Conservation (phyloP, 2,797 vertebrate genomes). For the Etheostoma perlongum region DNA sequence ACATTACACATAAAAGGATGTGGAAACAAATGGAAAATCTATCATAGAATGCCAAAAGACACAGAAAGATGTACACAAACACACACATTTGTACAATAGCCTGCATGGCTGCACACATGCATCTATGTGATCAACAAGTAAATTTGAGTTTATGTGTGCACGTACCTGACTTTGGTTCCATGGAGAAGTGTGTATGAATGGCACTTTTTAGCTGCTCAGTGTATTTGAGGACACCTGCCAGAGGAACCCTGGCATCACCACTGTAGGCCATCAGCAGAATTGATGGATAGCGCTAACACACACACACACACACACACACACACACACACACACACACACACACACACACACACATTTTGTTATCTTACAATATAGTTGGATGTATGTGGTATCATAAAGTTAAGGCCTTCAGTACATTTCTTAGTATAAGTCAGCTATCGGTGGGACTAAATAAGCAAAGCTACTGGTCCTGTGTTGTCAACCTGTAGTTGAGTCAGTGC, state of each 20-base stretch:
- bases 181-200: slow-evolving; percentile 71
- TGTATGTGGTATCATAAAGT: too few species aligned
- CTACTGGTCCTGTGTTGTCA: too few species aligned
- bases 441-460: too few species aligned
- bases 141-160: neutral
- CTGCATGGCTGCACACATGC: neutral
- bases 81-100: neutral
- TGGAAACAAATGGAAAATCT: slow-evolving; percentile 9
- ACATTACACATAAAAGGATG: slow-evolving; percentile 32
- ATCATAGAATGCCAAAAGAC: neutral
- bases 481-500: too few species aligned
- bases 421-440: neutral
- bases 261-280: slow-evolving; percentile 92
- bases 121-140: neutral
- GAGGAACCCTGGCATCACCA: slow-evolving; percentile 87
- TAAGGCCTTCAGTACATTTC: neutral
- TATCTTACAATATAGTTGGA: too few species aligned
- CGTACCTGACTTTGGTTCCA: slow-evolving; percentile 70
- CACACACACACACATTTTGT: slow-evolving; percentile 1
- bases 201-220: slow-evolving; percentile 86
- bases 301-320: slow-evolving; percentile 12
- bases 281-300: slow-evolving; percentile 90
- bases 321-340: slow-evolving; percentile 14
- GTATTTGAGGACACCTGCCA: slow-evolving; percentile 89
- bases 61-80: neutral